Evolutionary conservation across 1,140 invertebrate genomes (phyloP), one percentile per base, ranked within the genome.

Genomic region (Drosophila ogumai): DNA sequence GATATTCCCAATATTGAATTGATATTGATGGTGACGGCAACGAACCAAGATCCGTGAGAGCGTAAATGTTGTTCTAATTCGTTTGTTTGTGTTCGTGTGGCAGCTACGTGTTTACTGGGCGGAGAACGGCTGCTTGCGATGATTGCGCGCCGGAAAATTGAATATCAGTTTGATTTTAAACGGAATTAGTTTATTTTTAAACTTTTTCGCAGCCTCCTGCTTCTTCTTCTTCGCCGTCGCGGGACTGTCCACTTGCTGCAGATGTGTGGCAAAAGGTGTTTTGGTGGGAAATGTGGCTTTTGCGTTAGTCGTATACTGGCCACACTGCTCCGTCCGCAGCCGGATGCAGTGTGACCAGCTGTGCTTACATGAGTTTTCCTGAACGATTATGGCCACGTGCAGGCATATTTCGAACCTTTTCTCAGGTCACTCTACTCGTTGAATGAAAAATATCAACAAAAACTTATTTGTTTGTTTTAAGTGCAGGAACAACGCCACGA

Each of bases 1-100:
- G 85, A 92, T 84, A 75, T 86, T 87, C 76, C 91, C 91, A 91
- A 92, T 91, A 72, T 69, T 90, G 25, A 28, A 28, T 28, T 28
- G 85, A 41, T 25, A 28, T 28, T 28, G 85, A 41, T 25, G 56
- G 36, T 41, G 44, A 50, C 73, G 52, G 19, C 52, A n/a, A 34
- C 49, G 32, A 54, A 19, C 79, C 84, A 82, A 81, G 77, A 81
- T 82, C 72, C 69, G 69, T 43, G 47, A 55, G 72, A 76, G 73
- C 63, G 75, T 58, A 79, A 58, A 81, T 75, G 72, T 57, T 71
- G 64, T 50, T 57, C 46, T 32, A 36, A 57, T 34, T 57, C 25
- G 57, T 43, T 55, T 79, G 57, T 36, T 40, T 86, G 79, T 69
- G 50, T 64, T 55, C 74, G 75, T 38, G 41, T 34, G 31, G 19